Conservation (phyloP, 2,797 vertebrate genomes). For the Phrynocephalus vlangalii region DNA sequence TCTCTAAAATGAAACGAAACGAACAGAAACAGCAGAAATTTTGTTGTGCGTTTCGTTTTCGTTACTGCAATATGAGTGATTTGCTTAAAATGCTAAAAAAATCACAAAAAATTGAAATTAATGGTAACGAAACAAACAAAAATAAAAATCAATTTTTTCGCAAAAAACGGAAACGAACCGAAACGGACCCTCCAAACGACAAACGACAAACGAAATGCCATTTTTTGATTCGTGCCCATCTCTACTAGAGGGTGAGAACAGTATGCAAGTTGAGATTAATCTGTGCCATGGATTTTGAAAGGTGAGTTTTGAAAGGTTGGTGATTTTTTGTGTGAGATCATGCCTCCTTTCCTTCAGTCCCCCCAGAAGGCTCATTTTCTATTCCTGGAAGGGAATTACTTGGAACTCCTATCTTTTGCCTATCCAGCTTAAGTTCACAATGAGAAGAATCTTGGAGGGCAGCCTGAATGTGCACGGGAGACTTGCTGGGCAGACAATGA, state of each 20-base stretch:
- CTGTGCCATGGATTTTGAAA: background rate
- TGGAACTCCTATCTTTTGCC: slow-evolving; percentile 35
- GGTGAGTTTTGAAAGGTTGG: background rate
- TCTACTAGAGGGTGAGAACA: background rate
- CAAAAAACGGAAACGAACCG: too few species aligned
- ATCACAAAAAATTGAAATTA: too few species aligned
- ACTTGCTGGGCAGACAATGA: slow-evolving; percentile 50
- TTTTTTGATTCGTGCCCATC: too few species aligned
- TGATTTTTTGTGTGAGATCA: background rate
- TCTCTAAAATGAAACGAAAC: too few species aligned
- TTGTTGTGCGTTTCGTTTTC: too few species aligned
- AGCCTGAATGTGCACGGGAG: slow-evolving; percentile 35
- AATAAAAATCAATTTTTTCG: too few species aligned
- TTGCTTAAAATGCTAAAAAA: too few species aligned
- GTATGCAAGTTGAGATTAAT: background rate
- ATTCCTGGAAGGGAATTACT: slow-evolving; percentile 49
- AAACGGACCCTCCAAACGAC: too few species aligned
- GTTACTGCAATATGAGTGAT: too few species aligned
- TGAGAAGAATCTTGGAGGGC: slow-evolving; percentile 21
- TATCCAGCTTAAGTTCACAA: slow-evolving; percentile 31
- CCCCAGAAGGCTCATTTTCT: slow-evolving; percentile 28
- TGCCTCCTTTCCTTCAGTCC: slow-evolving; percentile 31
- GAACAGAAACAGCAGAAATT: too few species aligned
- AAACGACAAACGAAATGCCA: too few species aligned
- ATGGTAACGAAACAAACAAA: too few species aligned